Conservation (phyloP, 1,140 invertebrate genomes). For the Choristoneura fumiferana region DNA sequence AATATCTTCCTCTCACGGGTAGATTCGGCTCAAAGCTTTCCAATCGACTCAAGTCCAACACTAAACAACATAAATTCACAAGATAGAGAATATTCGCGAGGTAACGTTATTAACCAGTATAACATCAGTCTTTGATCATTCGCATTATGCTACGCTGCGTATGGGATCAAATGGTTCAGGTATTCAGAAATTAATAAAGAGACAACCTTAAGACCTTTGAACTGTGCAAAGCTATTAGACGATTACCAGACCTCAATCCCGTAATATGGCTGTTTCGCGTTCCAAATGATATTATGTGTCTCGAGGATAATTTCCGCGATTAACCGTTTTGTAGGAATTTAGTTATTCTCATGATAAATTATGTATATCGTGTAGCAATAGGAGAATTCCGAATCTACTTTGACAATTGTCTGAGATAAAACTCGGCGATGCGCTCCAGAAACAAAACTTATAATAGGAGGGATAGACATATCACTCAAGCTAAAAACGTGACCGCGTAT, state of each 20-base stretch:
- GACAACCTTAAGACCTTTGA: slow-evolving; percentile 12
- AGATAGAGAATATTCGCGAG: neutral
- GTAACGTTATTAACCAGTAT: neutral
- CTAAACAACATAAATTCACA: no score
- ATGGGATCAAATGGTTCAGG: neutral
- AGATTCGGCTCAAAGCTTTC: no score
- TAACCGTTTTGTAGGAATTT: neutral
- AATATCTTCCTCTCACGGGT: no score
- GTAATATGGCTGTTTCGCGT: neutral
- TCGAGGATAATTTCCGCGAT: neutral
- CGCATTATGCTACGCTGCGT: neutral
- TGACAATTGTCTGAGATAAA: no score
- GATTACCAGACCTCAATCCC: slow-evolving; percentile 8
- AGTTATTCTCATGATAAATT: no score
- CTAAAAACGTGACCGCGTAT: no score
- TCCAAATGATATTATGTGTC: neutral
- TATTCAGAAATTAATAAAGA: slow-evolving; percentile 7
- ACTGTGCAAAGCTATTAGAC: slow-evolving; percentile 6
- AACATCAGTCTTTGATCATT: slow-evolving; percentile 4
- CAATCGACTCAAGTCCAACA: no score
- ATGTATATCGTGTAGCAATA: no score
- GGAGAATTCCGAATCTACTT: no score
- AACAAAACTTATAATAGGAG: no score
- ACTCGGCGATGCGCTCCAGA: no score
- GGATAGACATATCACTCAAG: no score